A percentile compares a stretch with the other conserved stretches of the same genome.
phyloP scores from a whole-genome alignment of 2,113 vertebrate species.

The Tautogolabrus adspersus region DNA sequence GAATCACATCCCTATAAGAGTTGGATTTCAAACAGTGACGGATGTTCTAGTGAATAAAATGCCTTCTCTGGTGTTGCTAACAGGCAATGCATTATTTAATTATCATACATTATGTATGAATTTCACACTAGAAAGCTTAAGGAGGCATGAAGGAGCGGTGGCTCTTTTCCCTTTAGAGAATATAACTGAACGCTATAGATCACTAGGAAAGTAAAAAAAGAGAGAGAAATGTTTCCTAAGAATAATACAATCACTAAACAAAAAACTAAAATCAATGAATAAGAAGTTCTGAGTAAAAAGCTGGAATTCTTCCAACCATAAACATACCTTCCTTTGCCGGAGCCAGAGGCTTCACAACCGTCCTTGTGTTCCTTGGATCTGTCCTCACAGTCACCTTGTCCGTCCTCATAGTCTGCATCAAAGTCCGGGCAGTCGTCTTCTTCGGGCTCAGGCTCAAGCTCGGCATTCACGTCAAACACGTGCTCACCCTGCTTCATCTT shows the following conservation, averaged over 20 bases:
- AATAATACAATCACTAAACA: neutral
- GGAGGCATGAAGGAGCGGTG: neutral
- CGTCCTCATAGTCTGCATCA: slow-evolving; percentile 80
- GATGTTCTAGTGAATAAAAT: neutral
- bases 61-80: neutral
- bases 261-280: neutral
- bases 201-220: too few relatives aligned
- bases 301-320: neutral
- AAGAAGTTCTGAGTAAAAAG: neutral
- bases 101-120: neutral
- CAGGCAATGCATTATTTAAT: neutral
- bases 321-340: slow-evolving; percentile 75
- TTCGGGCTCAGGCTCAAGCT: slow-evolving; percentile 75
- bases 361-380: slow-evolving; percentile 77
- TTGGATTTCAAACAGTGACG: neutral
- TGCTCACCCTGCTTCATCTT: slow-evolving; percentile 90
- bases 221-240: too few relatives aligned
- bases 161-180: too few relatives aligned
- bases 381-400: slow-evolving; percentile 60
- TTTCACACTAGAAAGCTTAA: neutral
- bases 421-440: slow-evolving; percentile 81
- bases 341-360: slow-evolving; percentile 66
- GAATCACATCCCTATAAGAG: slow-evolving; percentile 62
- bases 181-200: too few relatives aligned
- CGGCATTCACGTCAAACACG: slow-evolving; percentile 87